Percentiles rank a stretch among this genome's conserved stretches.
phyloP scores from a whole-genome alignment of 1,140 invertebrate genomes.

The Drosophila takahashii region DNA sequence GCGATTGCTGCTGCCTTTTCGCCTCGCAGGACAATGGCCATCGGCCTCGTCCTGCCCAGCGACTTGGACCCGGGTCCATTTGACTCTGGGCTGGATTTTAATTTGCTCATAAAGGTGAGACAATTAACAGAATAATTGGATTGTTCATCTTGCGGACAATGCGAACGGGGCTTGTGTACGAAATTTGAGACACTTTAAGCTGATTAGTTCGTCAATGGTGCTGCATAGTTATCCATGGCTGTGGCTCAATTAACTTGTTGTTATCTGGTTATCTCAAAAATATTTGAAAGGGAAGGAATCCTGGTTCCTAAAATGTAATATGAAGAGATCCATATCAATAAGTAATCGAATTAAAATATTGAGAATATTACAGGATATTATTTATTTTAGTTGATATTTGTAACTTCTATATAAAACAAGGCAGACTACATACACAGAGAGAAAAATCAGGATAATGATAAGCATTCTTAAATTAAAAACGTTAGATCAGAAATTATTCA shows the following conservation, averaged over 20 bases:
- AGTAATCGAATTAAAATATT: no score
- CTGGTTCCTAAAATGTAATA: no score
- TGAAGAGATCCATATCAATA: no score
- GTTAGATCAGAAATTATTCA: no score
- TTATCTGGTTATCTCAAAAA: conserved; percentile 3
- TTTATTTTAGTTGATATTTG: not conserved
- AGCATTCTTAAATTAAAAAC: no score
- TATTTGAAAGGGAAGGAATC: not conserved
- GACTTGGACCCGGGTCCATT: conserved; percentile 62
- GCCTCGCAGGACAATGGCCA: conserved; percentile 55
- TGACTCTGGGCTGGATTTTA: conserved; percentile 78
- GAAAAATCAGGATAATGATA: no score
- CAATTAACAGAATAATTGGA: conserved; percentile 83
- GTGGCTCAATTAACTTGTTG: conserved; percentile 19
- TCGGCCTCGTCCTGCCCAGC: conserved; percentile 14
- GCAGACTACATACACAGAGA: no score
- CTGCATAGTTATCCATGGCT: not conserved
- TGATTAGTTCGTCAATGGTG: conserved; percentile 37
- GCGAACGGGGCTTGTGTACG: conserved; percentile 27
- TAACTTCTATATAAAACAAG: no score
- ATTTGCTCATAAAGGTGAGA: conserved; percentile 82
- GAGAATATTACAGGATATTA: no score
- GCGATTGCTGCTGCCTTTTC: conserved; percentile 67
- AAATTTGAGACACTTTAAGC: conserved; percentile 29
- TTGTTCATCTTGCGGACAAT: conserved; percentile 69